These are phyloP conservation scores for Grallaria varia DNA, from an alignment of 2,113 vertebrate species.

Conservation along the genomic window DNA sequence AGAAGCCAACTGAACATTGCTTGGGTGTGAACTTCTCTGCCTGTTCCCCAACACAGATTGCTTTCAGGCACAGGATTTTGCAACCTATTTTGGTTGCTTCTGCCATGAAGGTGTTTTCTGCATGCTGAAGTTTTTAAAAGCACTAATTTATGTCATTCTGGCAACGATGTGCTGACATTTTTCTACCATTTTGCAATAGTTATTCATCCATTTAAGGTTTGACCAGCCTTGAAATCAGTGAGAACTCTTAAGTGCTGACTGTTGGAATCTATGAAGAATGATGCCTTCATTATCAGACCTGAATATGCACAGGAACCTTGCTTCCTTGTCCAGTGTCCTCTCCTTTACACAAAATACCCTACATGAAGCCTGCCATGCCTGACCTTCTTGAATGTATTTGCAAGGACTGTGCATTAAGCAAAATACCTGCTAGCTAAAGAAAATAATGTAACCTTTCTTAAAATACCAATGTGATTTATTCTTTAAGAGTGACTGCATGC, in stretches of 20 bases:
- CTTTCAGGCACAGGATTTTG: background rate
- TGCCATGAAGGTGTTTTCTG: background rate
- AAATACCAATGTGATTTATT: background rate
- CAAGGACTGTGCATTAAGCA: background rate
- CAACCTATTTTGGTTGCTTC: background rate
- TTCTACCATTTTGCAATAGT: background rate
- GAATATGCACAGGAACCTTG: background rate
- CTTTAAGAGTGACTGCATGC: background rate
- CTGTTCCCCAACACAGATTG: background rate
- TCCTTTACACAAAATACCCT: background rate
- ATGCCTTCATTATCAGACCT: background rate
- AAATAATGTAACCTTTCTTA: background rate
- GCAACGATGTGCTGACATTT: fast-evolving
- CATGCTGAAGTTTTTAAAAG: background rate
- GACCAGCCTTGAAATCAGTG: background rate
- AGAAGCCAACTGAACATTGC: background rate
- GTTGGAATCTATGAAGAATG: background rate
- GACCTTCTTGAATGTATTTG: background rate
- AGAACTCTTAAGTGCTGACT: background rate
- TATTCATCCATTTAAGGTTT: background rate
- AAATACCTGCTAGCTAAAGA: background rate
- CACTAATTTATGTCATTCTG: background rate
- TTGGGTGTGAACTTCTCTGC: background rate
- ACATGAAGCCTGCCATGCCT: background rate
- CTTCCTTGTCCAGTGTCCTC: background rate